phyloP scores from a whole-genome alignment of 2,113 vertebrate species.

The Marmota monax region DNA sequence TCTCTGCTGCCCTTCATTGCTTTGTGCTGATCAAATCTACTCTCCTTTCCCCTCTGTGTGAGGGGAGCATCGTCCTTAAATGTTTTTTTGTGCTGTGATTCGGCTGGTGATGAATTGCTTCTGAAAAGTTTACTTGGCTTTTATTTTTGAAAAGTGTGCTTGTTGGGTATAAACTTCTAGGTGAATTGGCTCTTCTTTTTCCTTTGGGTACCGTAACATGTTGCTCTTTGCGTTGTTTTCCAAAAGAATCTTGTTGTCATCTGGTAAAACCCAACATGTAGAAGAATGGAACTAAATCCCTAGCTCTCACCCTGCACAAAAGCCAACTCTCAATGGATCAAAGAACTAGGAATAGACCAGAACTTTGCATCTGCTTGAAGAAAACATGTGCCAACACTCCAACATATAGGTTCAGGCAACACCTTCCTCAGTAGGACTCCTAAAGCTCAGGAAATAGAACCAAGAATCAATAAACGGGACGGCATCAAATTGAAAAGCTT shows the following conservation, averaged over 20 bases:
- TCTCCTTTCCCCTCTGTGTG: neutral
- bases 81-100: neutral
- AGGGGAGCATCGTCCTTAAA: neutral
- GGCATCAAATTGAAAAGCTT: too few species aligned
- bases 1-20: neutral
- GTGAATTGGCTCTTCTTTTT: neutral
- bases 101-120: neutral
- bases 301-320: too few species aligned
- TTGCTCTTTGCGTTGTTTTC: neutral
- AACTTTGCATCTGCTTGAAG: too few species aligned
- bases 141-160: neutral
- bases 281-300: too few species aligned
- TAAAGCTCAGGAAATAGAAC: too few species aligned
- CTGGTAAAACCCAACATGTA: too few species aligned
- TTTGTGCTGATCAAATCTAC: neutral
- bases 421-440: too few species aligned
- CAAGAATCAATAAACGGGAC: too few species aligned
- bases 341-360: too few species aligned
- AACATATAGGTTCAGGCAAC: too few species aligned
- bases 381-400: too few species aligned
- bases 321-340: too few species aligned
- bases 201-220: neutral
- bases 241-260: neutral
- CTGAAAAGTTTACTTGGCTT: conserved; percentile 13
- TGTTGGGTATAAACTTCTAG: neutral